Evolutionary conservation across 2,888 invertebrate species (phyloP).

Genomic region (Aleiodes leptofemur): DNA sequence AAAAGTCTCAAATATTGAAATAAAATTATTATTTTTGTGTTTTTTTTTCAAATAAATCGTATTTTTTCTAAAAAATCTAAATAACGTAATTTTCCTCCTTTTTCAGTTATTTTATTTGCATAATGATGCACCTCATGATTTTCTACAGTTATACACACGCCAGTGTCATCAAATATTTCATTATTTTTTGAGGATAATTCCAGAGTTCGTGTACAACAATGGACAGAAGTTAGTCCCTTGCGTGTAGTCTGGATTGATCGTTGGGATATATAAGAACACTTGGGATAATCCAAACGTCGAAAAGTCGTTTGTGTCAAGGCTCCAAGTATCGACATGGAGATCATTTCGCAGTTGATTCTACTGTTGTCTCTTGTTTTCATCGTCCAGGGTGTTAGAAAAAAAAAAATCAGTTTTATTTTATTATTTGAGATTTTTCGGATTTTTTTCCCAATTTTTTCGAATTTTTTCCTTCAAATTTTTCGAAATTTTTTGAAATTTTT

Average conservation of each 20-base stretch:
- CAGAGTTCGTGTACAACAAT: slow-evolving; percentile 11
- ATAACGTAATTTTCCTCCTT: background rate
- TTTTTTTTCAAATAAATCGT: too few species aligned
- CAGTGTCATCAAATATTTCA: background rate
- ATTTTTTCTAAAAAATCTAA: too few species aligned
- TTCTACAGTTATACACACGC: background rate
- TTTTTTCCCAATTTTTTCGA: too few species aligned
- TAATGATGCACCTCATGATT: background rate
- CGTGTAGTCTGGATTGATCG: slow-evolving; percentile 3
- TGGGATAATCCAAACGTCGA: background rate
- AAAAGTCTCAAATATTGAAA: too few species aligned
- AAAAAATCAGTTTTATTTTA: too few species aligned
- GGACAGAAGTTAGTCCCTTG: background rate
- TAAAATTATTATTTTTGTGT: too few species aligned
- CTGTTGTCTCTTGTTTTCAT: slow-evolving; percentile 8
- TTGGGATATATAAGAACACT: background rate
- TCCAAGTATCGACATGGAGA: slow-evolving; percentile 24
- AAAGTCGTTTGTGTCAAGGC: slow-evolving; percentile 1
- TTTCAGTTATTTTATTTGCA: background rate
- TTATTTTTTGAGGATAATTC: slow-evolving; percentile 5
- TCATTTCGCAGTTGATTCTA: background rate
- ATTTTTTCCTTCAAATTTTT: too few species aligned
- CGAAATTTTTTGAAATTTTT: too few species aligned
- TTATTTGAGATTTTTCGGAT: too few species aligned
- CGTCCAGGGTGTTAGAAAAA: background rate